phyloP scores from a whole-genome alignment of 2,888 invertebrate species.

The Troides aeacus region DNA sequence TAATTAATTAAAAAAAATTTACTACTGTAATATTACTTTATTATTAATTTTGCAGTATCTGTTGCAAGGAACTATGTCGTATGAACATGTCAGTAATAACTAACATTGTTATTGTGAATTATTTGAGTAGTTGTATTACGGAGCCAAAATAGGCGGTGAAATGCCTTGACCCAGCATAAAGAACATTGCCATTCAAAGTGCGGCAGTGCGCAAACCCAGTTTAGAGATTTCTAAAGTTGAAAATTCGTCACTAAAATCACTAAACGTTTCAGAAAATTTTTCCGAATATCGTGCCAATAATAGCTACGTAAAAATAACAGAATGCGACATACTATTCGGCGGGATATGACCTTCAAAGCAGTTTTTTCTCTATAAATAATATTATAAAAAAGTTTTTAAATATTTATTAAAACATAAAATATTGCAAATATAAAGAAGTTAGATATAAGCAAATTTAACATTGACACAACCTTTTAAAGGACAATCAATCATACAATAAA shows the following conservation, averaged over 20 bases:
- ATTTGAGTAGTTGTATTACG: constrained; percentile 8
- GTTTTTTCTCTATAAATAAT: constrained; percentile 16
- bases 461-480: not conserved
- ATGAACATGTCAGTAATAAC: constrained; percentile 14
- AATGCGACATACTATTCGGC: constrained; percentile 21
- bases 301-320: constrained; percentile 13
- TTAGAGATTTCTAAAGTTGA: constrained; percentile 37
- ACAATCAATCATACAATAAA: not conserved
- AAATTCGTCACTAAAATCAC: constrained; percentile 16
- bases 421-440: too few species aligned
- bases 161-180: constrained; percentile 60
- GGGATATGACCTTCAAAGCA: constrained; percentile 24
- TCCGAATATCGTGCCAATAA: constrained; percentile 25
- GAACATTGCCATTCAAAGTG: constrained; percentile 51
- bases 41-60: constrained; percentile 23
- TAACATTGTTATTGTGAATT: constrained; percentile 9
- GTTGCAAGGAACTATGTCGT: constrained; percentile 13
- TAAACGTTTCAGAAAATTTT: constrained; percentile 5
- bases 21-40: constrained; percentile 40
- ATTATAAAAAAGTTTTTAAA: not conserved
- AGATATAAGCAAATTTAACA: not conserved
- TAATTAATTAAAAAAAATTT: constrained; percentile 28
- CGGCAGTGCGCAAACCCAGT: constrained; percentile 51
- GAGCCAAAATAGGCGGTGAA: constrained; percentile 52
- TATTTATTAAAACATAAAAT: not conserved